These are phyloP conservation scores for Cherax quadricarinatus DNA, from an alignment of 1,140 invertebrate species.

Conservation along the genomic window DNA sequence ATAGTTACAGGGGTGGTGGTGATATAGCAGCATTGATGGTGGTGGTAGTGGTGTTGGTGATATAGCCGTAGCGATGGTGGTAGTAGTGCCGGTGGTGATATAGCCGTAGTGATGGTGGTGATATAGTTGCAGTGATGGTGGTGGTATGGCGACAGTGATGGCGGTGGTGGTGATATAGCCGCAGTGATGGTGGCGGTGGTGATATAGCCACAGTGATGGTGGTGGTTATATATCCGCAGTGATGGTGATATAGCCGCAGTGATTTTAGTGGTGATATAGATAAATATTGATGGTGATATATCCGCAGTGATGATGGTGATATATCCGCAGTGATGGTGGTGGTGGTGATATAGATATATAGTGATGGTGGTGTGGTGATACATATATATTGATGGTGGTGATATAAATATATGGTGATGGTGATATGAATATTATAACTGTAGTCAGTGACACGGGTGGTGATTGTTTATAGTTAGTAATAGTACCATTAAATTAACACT, in stretches of 20 bases:
- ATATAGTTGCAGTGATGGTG: no score
- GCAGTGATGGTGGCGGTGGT: no score
- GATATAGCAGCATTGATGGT: neutral
- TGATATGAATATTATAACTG: neutral
- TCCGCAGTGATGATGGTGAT: neutral
- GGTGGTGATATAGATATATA: neutral
- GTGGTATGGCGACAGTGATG: no score
- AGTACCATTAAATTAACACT: neutral
- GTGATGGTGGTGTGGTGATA: neutral
- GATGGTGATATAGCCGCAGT: neutral
- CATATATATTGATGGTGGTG: neutral
- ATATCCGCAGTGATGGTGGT: neutral
- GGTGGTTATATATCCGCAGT: no score
- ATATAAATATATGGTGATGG: neutral
- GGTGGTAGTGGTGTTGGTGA: no score
- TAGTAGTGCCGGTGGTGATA: neutral
- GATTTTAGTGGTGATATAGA: neutral
- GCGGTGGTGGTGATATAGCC: neutral
- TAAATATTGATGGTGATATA: neutral
- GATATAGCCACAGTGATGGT: no score
- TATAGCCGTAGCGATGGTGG: no score
- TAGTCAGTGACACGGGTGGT: neutral
- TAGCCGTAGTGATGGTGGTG: no score
- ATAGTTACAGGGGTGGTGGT: neutral
- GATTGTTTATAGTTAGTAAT: neutral